Evolutionary conservation across 2,888 invertebrate species (phyloP).

Genomic region (Gnatocerus cornutus): DNA sequence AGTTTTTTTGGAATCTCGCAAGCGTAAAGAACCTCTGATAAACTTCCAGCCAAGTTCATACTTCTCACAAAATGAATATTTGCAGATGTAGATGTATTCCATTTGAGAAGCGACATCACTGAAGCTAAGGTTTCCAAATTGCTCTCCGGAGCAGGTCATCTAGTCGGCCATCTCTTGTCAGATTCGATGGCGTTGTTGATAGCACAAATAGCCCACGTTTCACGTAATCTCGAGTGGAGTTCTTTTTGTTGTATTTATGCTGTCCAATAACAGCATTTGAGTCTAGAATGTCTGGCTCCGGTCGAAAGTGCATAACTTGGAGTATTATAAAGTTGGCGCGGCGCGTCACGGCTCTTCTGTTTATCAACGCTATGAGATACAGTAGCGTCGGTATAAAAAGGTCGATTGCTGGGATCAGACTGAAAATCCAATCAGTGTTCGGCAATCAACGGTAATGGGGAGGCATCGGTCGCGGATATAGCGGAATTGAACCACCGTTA

Average conservation of each 20-base stretch:
- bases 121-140: too few species aligned
- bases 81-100: too few species aligned
- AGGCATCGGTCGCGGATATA: conserved; percentile 64
- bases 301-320: conserved; percentile 40
- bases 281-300: conserved; percentile 28
- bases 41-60: too few species aligned
- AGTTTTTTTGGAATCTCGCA: too few species aligned
- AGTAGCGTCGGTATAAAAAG: conserved; percentile 59
- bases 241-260: conserved; percentile 30
- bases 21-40: too few species aligned
- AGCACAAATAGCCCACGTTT: conserved; percentile 12
- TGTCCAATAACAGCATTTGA: conserved; percentile 20
- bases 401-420: conserved; percentile 66
- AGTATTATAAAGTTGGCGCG: conserved; percentile 52
- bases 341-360: conserved; percentile 53
- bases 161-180: conserved; percentile 11
- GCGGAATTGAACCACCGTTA: conserved; percentile 44
- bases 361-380: conserved; percentile 62
- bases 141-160: conserved; percentile 18
- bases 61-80: too few species aligned
- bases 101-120: too few species aligned
- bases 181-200: conserved; percentile 29
- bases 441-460: conserved; percentile 69
- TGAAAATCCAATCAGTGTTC: conserved; percentile 69
- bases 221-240: conserved; percentile 8